Conservation (phyloP, 2,797 vertebrate species). For the Acanthiza pusilla region DNA sequence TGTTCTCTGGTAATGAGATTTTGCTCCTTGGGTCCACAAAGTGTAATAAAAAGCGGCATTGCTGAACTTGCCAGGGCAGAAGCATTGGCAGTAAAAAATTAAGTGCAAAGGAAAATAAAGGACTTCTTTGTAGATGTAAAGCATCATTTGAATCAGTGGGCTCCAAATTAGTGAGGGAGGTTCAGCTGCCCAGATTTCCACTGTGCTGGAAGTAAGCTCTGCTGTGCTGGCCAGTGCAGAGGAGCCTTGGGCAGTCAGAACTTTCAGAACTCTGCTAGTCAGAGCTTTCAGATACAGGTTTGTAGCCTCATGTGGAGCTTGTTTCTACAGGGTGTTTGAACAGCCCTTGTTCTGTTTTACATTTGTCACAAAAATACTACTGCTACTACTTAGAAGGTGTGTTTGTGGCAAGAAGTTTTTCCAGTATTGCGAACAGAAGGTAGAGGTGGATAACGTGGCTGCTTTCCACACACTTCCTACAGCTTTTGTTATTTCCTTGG, state of each 20-base stretch:
- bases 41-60: background rate
- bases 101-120: background rate
- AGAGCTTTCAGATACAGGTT: background rate
- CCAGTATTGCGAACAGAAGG: accelerated
- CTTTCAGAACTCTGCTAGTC: background rate
- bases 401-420: background rate
- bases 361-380: background rate
- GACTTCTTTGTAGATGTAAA: background rate
- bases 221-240: background rate
- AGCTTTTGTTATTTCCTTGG: background rate
- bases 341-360: background rate
- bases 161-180: background rate
- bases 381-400: background rate
- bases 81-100: background rate
- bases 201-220: background rate
- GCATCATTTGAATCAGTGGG: background rate
- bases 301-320: background rate
- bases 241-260: background rate
- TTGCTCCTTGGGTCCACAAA: background rate
- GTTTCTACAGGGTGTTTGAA: background rate
- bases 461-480: background rate
- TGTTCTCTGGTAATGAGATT: background rate
- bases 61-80: background rate
- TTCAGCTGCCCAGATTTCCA: background rate
- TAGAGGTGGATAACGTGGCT: background rate